Evolutionary conservation across 1,140 invertebrate species (phyloP).

Genomic region (Zaprionus ghesquierei): DNA sequence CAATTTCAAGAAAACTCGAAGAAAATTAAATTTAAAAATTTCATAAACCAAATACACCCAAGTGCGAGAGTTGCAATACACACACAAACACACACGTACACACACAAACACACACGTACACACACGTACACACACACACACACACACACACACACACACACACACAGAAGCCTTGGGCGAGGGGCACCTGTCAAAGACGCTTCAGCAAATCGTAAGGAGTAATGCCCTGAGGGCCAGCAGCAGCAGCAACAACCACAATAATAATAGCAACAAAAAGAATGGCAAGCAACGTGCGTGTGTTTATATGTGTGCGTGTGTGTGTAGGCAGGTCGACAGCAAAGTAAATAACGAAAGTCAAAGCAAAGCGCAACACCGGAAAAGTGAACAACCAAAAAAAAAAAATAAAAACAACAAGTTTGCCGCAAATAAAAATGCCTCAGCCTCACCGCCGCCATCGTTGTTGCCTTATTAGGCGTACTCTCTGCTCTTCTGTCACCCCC

Average conservation of each 20-base stretch:
- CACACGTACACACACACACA: background rate
- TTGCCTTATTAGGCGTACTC: conserved; percentile 22
- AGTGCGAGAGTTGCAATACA: conserved; percentile 8
- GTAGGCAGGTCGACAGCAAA: conserved; percentile 17
- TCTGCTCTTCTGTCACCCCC: too few species aligned
- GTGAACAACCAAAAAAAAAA: conserved; percentile 30
- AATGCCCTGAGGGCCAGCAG: conserved; percentile 48
- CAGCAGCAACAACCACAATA: conserved; percentile 21
- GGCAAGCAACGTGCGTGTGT: background rate
- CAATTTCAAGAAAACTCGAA: background rate
- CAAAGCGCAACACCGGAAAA: conserved; percentile 57
- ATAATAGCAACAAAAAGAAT: conserved; percentile 9
- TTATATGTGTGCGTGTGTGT: background rate
- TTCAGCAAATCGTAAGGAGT: conserved; percentile 59
- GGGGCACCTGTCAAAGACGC: background rate
- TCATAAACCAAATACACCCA: conserved; percentile 46
- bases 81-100: background rate
- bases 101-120: background rate
- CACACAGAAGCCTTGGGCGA: background rate
- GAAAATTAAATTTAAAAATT: conserved; percentile 31
- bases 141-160: background rate
- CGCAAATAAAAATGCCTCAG: conserved; percentile 18
- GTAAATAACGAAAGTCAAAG: conserved; percentile 43
- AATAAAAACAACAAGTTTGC: conserved; percentile 5
- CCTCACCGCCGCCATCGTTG: background rate